These are phyloP conservation scores for Mycetomoellerius zeteki DNA, from an alignment of 1,140 invertebrate genomes.

Conservation along the genomic window DNA sequence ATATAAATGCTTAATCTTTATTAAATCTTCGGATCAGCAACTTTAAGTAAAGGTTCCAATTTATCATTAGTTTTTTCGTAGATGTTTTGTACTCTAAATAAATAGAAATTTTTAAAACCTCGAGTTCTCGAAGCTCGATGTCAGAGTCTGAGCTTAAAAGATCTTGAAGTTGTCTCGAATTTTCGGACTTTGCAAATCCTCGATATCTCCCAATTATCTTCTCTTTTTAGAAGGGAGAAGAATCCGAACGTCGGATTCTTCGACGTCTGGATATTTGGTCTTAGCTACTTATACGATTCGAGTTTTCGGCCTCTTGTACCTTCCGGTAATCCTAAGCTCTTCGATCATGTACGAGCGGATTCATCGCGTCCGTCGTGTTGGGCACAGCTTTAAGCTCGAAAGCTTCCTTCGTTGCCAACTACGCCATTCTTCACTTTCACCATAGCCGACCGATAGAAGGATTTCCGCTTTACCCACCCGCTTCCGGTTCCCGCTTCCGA, in stretches of 20 bases:
- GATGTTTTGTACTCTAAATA: neutral
- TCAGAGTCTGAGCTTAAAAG: neutral
- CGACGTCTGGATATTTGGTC: neutral
- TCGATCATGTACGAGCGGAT: conserved; percentile 22
- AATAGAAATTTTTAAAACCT: neutral
- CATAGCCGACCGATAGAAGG: conserved; percentile 55
- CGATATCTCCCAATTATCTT: neutral
- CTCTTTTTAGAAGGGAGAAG: neutral
- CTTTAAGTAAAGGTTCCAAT: neutral
- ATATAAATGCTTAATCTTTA: neutral
- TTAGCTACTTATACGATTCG: neutral
- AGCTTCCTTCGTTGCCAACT: conserved; percentile 22
- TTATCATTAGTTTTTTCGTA: neutral
- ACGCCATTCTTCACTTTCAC: conserved; percentile 42
- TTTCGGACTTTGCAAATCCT: neutral
- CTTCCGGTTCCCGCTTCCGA: neutral
- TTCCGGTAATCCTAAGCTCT: conserved; percentile 2
- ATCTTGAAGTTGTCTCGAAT: neutral
- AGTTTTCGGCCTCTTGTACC: neutral
- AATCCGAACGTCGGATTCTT: neutral
- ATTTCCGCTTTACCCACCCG: conserved; percentile 58
- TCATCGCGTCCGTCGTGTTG: conserved; percentile 28
- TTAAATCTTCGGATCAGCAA: neutral
- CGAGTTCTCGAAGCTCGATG: neutral
- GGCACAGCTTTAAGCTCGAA: conserved; percentile 62